Evolutionary conservation across 2,797 vertebrate genomes (phyloP), one percentile per base, ranked within the genome.

Genomic region (Cephalopachus bancanus): DNA sequence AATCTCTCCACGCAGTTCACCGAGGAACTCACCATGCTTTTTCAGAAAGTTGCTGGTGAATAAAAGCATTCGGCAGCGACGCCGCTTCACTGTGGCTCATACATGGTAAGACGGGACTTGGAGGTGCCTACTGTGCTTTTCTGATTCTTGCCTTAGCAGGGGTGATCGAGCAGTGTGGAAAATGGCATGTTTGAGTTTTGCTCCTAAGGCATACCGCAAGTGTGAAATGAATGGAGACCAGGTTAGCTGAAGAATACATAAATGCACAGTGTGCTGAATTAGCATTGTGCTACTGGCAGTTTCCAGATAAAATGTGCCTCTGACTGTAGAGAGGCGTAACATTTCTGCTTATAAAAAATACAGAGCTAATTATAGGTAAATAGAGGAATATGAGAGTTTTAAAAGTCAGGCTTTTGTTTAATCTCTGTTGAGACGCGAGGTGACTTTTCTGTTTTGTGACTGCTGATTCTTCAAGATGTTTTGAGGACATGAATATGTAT

Each of bases 21-120:
- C 99, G 0, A 98, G 99, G 98, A 99, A 99, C 98, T 99, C 99
- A 57, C 99, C 99, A 0, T 99, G 99, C 89, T 99, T 99, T 93
- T 99, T 99, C 98, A 99, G 99, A 99, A 99, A 99, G 99, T 99
- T 99, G 98, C 99, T 99, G 98, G 99, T 99, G 97, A 99, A 99
- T 98, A 99, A 99, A 98, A 99, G 99, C 99, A 99, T 99, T 97
- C 99, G 99, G 22, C 99, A 99, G 98, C 99, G 99, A 60, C 99
- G 99, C 0, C 99, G 99, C 95, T 99, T 99, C 98, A 99, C 99
- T 0, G 99, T 99, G 96, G 99, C 99, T 55, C 99, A 99, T 98
- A 99, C 99, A 65, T 99, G 99, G 99, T 99, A 99, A 99, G 99
- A 91, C 11, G 75, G 75, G 83, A 81, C 57, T 33, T 83, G 93